These are phyloP conservation scores for Podabrus alpinus DNA, from an alignment of 2,888 invertebrate species.

Conservation along the genomic window DNA sequence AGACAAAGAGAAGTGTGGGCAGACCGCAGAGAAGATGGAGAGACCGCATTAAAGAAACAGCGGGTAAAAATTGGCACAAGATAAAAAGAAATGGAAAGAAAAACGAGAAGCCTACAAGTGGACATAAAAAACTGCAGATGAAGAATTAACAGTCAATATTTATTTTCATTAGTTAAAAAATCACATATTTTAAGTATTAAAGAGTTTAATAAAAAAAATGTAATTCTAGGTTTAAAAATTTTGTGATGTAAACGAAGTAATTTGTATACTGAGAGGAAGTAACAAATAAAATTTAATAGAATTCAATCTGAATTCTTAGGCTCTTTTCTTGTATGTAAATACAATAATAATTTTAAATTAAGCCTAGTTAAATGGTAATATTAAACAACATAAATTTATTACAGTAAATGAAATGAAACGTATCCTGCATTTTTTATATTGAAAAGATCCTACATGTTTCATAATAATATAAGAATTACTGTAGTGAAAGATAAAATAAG, in stretches of 20 bases:
- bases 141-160: too few species aligned
- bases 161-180: too few species aligned
- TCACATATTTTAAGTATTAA: too few species aligned
- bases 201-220: not conserved
- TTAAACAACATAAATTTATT: not conserved
- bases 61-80: too few species aligned
- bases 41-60: too few species aligned
- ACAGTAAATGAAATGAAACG: not conserved
- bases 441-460: not conserved
- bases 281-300: not conserved
- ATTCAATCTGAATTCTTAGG: not conserved
- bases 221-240: not conserved
- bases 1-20: too few species aligned
- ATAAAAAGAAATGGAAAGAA: too few species aligned
- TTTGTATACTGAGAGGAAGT: not conserved
- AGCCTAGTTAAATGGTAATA: not conserved
- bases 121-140: too few species aligned
- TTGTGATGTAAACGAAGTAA: not conserved
- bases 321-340: not conserved
- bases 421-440: not conserved
- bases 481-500: not conserved
- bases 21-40: too few species aligned
- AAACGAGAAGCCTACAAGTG: too few species aligned
- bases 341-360: not conserved
- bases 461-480: too few species aligned